phyloP scores from a whole-genome alignment of 2,888 invertebrate genomes.

The Dione juno region DNA sequence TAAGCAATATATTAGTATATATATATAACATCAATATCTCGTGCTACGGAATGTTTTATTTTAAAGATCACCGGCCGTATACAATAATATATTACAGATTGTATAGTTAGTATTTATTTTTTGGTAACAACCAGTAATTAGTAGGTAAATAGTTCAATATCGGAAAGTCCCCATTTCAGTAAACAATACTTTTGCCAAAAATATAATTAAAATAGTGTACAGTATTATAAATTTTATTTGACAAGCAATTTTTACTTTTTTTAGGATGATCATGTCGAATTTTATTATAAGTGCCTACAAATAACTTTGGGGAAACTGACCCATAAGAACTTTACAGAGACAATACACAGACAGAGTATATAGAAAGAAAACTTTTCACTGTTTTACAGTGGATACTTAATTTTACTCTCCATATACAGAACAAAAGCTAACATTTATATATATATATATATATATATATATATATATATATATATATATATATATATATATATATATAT shows the following conservation, averaged over 20 bases:
- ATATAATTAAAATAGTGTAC: not conserved
- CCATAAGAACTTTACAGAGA: not conserved
- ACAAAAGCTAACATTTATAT: not conserved
- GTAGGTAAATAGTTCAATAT: not conserved
- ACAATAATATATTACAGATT: not conserved
- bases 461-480: no score
- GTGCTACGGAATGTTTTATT: conserved; percentile 1
- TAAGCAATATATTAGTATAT: not conserved
- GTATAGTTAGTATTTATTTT: no score
- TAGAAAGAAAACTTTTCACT: not conserved
- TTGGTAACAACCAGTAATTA: no score
- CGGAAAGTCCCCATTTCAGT: not conserved
- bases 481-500: not conserved
- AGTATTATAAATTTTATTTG: not conserved
- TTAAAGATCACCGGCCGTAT: not conserved
- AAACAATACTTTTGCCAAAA: not conserved
- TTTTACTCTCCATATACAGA: not conserved
- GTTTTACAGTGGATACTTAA: not conserved
- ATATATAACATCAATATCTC: not conserved
- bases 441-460: not conserved
- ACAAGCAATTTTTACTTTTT: not conserved
- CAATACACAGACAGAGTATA: no score
- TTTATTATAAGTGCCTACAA: not conserved
- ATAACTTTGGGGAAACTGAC: not conserved
- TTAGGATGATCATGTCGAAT: conserved; percentile 4